Evolutionary conservation across 2,797 vertebrate genomes (phyloP).

Genomic region (Gallinago stenura): DNA sequence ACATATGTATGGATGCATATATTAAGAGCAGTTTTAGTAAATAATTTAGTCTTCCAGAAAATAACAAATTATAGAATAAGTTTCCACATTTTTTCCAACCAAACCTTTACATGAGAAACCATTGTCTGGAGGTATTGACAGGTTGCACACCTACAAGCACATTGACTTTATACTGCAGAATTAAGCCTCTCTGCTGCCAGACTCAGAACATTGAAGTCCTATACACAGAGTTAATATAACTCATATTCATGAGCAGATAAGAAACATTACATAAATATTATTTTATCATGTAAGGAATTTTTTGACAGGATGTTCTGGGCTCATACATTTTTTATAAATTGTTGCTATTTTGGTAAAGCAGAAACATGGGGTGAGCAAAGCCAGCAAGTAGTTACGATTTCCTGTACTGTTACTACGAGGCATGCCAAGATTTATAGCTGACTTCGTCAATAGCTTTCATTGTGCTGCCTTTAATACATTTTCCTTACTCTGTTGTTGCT

Average conservation of each 20-base stretch:
- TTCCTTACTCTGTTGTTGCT: not conserved
- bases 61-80: not conserved
- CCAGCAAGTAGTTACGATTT: not conserved
- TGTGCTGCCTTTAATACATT: not conserved
- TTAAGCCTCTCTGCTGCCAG: not conserved
- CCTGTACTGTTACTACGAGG: not conserved
- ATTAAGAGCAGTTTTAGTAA: constrained; percentile 16
- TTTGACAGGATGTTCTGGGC: not conserved
- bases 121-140: not conserved
- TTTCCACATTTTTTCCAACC: not conserved
- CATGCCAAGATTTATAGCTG: not conserved
- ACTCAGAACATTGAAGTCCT: not conserved
- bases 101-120: not conserved
- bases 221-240: not conserved
- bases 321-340: not conserved
- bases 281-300: not conserved
- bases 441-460: not conserved
- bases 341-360: not conserved
- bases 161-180: not conserved
- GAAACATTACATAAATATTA: not conserved
- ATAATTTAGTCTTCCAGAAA: not conserved
- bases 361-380: not conserved
- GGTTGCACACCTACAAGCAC: rapidly evolving
- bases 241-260: not conserved
- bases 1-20: not conserved